These are phyloP conservation scores for Invenusta paracnida DNA, from an alignment of 2,888 invertebrate species.

Conservation along the genomic window DNA sequence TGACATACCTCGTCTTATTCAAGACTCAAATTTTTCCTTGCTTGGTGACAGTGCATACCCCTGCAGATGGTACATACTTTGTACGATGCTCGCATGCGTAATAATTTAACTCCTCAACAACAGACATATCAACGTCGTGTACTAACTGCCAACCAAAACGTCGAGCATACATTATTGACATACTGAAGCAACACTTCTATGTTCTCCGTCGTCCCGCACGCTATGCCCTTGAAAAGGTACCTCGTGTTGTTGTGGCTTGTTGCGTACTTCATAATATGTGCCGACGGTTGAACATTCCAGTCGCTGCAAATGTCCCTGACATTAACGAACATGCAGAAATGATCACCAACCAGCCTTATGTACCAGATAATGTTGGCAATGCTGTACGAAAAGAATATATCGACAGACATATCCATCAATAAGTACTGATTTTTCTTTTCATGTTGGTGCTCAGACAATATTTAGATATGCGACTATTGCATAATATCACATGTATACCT, in stretches of 20 bases:
- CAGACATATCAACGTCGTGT: neutral
- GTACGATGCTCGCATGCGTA: neutral
- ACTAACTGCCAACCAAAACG: neutral
- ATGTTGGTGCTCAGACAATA: slow-evolving; percentile 7
- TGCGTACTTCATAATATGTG: neutral
- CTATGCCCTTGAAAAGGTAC: neutral
- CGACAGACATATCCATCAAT: slow-evolving; percentile 19
- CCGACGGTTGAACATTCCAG: neutral
- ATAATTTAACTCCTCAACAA: neutral
- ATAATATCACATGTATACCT: neutral
- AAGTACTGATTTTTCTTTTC: slow-evolving; percentile 21
- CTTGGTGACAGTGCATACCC: slow-evolving; percentile 18
- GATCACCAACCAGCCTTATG: neutral
- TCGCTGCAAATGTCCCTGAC: neutral
- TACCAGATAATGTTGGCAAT: slow-evolving; percentile 25
- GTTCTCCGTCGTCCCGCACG: neutral
- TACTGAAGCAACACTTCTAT: neutral
- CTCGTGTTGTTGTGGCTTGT: neutral
- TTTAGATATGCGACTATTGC: slow-evolving; percentile 1
- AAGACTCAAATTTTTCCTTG: neutral
- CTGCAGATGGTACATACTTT: slow-evolving; percentile 3
- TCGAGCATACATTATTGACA: neutral
- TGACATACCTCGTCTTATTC: neutral
- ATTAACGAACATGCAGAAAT: slow-evolving; percentile 7
- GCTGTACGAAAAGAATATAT: neutral